A percentile compares a stretch with the other conserved stretches of the same genome.
Conservation (phyloP, 2,797 vertebrate species). For the Sphaeramia orbicularis region DNA sequence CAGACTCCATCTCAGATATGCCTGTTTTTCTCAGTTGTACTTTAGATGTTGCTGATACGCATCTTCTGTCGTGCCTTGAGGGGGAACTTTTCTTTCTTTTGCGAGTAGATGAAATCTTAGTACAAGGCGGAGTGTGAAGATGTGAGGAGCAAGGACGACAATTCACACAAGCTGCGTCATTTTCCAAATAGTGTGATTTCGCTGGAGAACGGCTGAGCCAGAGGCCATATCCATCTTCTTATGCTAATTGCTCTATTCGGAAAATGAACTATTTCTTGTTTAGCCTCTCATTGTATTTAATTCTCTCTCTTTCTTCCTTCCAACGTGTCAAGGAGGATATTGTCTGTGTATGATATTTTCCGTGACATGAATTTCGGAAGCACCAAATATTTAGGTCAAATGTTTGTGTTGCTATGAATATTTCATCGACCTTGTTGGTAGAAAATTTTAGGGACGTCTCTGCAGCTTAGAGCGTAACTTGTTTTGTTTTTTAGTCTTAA, state of each 20-base stretch:
- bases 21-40: conserved; percentile 20
- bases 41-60: conserved; percentile 48
- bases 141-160: conserved; percentile 6
- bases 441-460: conserved; percentile 21
- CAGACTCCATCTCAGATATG: conserved; percentile 26
- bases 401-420: conserved; percentile 48
- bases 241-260: conserved; percentile 41
- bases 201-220: conserved; percentile 38
- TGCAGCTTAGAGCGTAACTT: background rate
- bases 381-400: conserved; percentile 26
- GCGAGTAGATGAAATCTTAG: conserved; percentile 55
- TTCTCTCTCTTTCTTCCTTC: background rate
- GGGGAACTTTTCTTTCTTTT: conserved; percentile 41
- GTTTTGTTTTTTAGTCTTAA: background rate
- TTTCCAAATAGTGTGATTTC: conserved; percentile 55
- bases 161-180: conserved; percentile 40
- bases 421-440: conserved; percentile 40
- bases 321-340: no score
- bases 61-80: conserved; percentile 39
- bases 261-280: conserved; percentile 36
- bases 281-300: conserved; percentile 3
- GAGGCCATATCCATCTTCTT: conserved; percentile 36
- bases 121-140: conserved; percentile 36
- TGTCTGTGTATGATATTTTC: no score
- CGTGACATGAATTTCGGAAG: conserved; percentile 1